These are phyloP conservation scores for Ameiurus melas DNA, from an alignment of 2,113 vertebrate species.

Conservation along the genomic window DNA sequence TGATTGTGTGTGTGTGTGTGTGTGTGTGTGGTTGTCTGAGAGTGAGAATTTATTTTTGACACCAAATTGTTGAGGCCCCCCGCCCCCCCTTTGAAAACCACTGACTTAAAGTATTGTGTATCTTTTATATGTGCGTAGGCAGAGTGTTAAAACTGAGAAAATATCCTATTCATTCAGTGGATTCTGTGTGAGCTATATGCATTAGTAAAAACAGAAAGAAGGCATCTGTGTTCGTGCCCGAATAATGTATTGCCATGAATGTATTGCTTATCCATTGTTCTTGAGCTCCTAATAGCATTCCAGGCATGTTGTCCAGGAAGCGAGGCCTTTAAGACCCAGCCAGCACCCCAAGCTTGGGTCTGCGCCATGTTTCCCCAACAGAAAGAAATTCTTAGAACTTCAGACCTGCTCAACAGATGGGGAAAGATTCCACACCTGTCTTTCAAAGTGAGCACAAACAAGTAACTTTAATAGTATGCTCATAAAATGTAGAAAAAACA, in stretches of 20 bases:
- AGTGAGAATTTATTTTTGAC: too few relatives aligned
- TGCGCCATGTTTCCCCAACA: slow-evolving; percentile 23
- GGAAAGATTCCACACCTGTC: slow-evolving; percentile 30
- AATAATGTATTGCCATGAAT: slow-evolving; percentile 6
- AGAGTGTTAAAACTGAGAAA: not conserved
- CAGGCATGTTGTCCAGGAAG: slow-evolving; percentile 41
- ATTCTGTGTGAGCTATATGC: not conserved
- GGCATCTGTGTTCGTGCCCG: not conserved
- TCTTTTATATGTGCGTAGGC: not conserved
- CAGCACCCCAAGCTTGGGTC: slow-evolving; percentile 23
- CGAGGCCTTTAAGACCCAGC: slow-evolving; percentile 40
- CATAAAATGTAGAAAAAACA: not conserved
- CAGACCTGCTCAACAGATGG: slow-evolving; percentile 44
- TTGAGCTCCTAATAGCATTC: slow-evolving; percentile 40
- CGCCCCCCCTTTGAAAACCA: too few relatives aligned
- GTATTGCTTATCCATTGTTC: slow-evolving; percentile 31
- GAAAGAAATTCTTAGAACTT: slow-evolving; percentile 32
- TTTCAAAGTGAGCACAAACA: slow-evolving; percentile 6
- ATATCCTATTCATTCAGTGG: not conserved
- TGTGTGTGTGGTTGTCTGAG: too few relatives aligned
- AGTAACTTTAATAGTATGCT: not conserved
- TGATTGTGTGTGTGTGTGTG: too few relatives aligned
- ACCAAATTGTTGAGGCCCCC: too few relatives aligned
- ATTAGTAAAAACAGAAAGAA: not conserved
- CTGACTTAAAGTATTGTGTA: not conserved